A percentile compares a stretch with the other conserved stretches of the same genome.
Conservation (phyloP, 2,113 vertebrate genomes). For the Macrotis lagotis region DNA sequence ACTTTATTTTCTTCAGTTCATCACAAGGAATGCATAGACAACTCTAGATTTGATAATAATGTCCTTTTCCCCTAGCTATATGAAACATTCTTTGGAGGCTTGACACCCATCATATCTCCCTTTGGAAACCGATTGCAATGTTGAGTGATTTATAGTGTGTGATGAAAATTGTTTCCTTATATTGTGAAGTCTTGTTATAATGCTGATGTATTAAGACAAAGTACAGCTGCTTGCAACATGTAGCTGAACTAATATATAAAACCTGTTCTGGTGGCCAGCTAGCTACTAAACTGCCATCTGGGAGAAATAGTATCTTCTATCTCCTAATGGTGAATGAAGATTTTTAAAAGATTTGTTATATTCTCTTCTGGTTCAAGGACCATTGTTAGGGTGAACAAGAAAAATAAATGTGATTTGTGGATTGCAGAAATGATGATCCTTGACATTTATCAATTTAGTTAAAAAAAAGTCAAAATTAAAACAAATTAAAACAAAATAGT, state of each 20-base stretch:
- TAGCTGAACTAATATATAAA: conserved; percentile 70
- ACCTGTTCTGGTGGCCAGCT: conserved; percentile 55
- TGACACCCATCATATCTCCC: conserved; percentile 57
- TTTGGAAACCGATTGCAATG: conserved; percentile 57
- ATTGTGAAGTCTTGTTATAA: conserved; percentile 72
- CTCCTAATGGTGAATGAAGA: background rate
- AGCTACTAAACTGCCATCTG: conserved; percentile 54
- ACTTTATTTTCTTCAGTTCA: conserved; percentile 25
- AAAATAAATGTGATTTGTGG: background rate
- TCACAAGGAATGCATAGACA: conserved; percentile 46
- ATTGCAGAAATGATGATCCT: background rate
- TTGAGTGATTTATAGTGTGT: conserved; percentile 74
- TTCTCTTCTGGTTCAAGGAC: conserved; percentile 37
- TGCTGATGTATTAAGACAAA: conserved; percentile 79
- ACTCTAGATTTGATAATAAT: conserved; percentile 50
- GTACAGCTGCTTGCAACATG: conserved; percentile 66
- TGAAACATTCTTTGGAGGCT: conserved; percentile 62
- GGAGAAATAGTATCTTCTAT: conserved; percentile 56
- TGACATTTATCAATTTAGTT: background rate
- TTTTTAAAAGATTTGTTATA: conserved; percentile 1
- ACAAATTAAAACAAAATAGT: conserved; percentile 25
- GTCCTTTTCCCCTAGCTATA: conserved; percentile 50
- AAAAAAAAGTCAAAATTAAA: background rate
- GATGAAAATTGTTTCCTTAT: conserved; percentile 62
- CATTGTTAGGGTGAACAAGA: background rate